These are phyloP conservation scores for Epirrita christyi DNA, from an alignment of 2,888 invertebrate species.

Conservation along the genomic window DNA sequence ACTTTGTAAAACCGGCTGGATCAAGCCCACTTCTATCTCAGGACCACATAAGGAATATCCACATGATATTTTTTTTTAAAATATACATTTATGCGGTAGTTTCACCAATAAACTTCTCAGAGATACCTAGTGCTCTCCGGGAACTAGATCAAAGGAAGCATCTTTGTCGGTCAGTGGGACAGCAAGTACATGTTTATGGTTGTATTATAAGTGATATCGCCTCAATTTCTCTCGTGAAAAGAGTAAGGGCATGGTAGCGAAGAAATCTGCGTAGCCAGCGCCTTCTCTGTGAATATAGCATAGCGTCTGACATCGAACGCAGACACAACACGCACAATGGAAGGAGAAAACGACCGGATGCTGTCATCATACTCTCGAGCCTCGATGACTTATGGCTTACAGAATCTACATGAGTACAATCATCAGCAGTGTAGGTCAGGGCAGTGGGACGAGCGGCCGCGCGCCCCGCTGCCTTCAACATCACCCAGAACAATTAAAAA, in stretches of 20 bases:
- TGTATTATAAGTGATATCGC: slow-evolving; percentile 69
- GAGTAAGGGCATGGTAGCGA: slow-evolving; percentile 51
- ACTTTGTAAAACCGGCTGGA: too few species aligned
- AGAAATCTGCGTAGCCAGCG: slow-evolving; percentile 27
- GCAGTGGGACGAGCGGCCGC: slow-evolving; percentile 72
- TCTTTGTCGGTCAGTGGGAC: slow-evolving; percentile 73
- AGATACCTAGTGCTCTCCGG: slow-evolving; percentile 30
- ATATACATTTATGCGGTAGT: neutral
- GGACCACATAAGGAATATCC: too few species aligned
- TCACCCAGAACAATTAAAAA: slow-evolving; percentile 29
- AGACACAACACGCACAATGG: slow-evolving; percentile 58
- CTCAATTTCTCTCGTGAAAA: slow-evolving; percentile 69
- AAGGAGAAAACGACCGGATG: slow-evolving; percentile 75
- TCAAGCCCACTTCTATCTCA: too few species aligned
- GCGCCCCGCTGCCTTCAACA: slow-evolving; percentile 35
- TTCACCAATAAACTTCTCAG: slow-evolving; percentile 14
- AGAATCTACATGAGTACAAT: slow-evolving; percentile 81
- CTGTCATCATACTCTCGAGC: slow-evolving; percentile 71
- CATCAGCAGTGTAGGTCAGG: slow-evolving; percentile 77
- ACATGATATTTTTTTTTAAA: neutral
- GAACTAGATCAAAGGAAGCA: slow-evolving; percentile 51
- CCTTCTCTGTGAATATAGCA: neutral
- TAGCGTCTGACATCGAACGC: slow-evolving; percentile 32
- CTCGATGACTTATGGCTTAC: slow-evolving; percentile 75
- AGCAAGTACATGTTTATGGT: slow-evolving; percentile 60